Evolutionary conservation across 2,888 invertebrate species (phyloP), one percentile per base, ranked within the genome.

Genomic region (Rotaria socialis): DNA sequence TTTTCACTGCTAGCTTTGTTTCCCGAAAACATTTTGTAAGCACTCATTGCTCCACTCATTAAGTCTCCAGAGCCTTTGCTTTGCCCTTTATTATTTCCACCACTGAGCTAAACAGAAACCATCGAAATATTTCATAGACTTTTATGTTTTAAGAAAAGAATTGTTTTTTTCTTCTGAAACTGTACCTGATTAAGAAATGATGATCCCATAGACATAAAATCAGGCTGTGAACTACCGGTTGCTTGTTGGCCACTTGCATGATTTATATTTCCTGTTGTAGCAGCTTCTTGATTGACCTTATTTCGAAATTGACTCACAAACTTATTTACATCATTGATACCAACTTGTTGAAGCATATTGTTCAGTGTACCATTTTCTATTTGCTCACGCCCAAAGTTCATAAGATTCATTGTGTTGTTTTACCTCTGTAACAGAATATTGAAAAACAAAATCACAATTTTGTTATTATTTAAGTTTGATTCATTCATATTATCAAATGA

Each of bases 1-100:
- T 19, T 11, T 2, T 47, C 24, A 47, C n/a, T 47, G 8, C 80
- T 16, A n/a, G 47, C 47, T n/a, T 67, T 67, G 16, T 35, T 35
- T n/a, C 80, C 80, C 16, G 80, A 80, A n/a, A 80, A 80, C 80
- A 80, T 80, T n/a, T 80, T 80, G 35, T 80, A 80, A 8, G 80
- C 80, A 47, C 7, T 80, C 47, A 47, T 43, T 24, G 80, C 80
- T 7, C 80, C 47, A 47, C 47, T 47, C 7, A 80, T 24, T 47
- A 47, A 80, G n/a, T 80, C 80, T 14, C 47, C 80, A 22, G 47
- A 8, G 47, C 47, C n/a, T 22, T 43, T 43, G 22, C 24, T 5
- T 41, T 41, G 7, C 5, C 24, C 41, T 80, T 47, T 11, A 2
- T 47, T 43, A 3, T 16, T 43, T 35, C 35, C 35, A 43, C 80